Evolutionary conservation across 1,140 invertebrate species (phyloP).

Genomic region (Nautilus pompilius): DNA sequence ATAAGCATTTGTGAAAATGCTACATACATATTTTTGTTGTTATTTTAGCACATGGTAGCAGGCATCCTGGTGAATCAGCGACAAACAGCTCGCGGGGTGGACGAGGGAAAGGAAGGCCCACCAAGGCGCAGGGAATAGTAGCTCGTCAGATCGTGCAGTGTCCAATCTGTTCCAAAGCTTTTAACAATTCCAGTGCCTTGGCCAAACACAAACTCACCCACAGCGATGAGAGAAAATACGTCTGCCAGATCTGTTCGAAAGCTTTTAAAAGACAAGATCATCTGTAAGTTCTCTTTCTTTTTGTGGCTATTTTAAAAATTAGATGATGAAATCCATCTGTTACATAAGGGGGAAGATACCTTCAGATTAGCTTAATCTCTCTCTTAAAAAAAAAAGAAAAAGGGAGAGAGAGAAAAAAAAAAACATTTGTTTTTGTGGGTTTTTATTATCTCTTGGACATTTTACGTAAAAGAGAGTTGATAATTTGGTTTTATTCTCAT

Average conservation of each 20-base stretch:
- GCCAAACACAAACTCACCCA: constrained; percentile 97
- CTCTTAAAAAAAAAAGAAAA: too few relatives aligned
- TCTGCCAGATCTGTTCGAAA: constrained; percentile 91
- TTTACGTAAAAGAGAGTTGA: too few relatives aligned
- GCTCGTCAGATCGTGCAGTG: constrained; percentile 42
- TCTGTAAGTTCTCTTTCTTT: constrained; percentile 73
- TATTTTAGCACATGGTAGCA: background rate
- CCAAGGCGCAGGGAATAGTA: constrained; percentile 28
- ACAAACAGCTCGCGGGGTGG: constrained; percentile 9
- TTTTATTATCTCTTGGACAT: too few relatives aligned
- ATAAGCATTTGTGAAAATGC: too few relatives aligned
- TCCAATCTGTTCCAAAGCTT: constrained; percentile 87
- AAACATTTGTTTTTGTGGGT: too few relatives aligned
- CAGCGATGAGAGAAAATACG: constrained; percentile 95
- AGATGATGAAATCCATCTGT: too few relatives aligned
- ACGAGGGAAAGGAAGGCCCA: constrained; percentile 14
- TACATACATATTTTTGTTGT: background rate
- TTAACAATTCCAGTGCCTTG: constrained; percentile 93
- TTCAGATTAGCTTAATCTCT: too few relatives aligned
- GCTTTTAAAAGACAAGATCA: constrained; percentile 98
- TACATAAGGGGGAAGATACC: too few relatives aligned
- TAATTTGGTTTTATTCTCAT: too few relatives aligned
- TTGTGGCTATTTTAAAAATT: too few relatives aligned
- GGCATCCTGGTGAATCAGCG: constrained; percentile 4
- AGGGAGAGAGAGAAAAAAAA: too few relatives aligned